A percentile compares a stretch with the other conserved stretches of the same genome.
These are phyloP conservation scores for Sebastes oblongus DNA, from an alignment of 2,797 vertebrate genomes.

Conservation along the genomic window DNA sequence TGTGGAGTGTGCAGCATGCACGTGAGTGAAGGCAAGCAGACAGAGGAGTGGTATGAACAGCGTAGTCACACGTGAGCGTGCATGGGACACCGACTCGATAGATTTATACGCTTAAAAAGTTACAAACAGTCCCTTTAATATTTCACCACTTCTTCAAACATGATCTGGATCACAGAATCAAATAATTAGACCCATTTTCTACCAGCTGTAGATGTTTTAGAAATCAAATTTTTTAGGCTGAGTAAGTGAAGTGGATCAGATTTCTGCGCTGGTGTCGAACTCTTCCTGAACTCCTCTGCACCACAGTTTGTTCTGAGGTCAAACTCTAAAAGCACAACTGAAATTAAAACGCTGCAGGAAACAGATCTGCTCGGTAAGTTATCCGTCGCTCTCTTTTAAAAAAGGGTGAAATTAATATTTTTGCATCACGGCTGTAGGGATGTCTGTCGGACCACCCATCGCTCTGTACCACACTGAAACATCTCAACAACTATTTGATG, in stretches of 20 bases:
- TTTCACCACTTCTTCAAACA: neutral
- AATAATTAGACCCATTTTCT: neutral
- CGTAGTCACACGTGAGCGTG: too few relatives aligned
- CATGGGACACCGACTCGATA: too few relatives aligned
- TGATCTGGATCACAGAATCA: neutral
- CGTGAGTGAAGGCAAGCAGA: too few relatives aligned
- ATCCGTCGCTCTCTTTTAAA: neutral
- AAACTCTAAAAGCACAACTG: neutral
- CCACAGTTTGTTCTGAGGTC: neutral
- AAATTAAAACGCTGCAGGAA: neutral
- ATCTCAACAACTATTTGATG: too few relatives aligned
- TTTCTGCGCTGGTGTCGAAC: neutral
- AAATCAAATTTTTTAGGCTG: neutral
- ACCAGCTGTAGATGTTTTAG: neutral
- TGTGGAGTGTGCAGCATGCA: too few relatives aligned
- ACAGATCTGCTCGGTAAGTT: neutral
- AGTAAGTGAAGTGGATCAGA: neutral
- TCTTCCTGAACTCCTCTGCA: constrained; percentile 1
- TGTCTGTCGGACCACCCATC: neutral
- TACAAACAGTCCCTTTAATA: neutral
- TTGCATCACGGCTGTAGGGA: neutral
- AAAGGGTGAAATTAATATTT: neutral
- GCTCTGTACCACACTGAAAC: neutral
- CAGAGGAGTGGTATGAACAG: too few relatives aligned
- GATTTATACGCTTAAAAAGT: too few relatives aligned